Percentiles rank a stretch among this genome's conserved stretches.
Conservation (phyloP, 1,140 invertebrate species). For the Trichonephila inaurata region DNA sequence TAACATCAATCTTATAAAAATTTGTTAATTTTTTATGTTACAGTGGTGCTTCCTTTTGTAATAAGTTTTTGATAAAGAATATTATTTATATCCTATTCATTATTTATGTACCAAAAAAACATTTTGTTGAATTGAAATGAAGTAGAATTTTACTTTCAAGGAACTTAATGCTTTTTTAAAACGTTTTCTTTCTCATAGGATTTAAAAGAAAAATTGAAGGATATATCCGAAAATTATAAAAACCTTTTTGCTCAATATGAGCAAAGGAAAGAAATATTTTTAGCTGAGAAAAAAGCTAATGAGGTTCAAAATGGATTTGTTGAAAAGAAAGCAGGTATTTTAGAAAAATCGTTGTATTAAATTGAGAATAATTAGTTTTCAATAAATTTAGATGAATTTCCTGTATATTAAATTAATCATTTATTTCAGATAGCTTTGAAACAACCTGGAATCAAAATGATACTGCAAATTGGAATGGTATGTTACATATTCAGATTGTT, state of each 20-base stretch:
- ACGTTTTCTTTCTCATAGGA: conserved; percentile 80
- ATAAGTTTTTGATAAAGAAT: no score
- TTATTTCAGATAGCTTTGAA: conserved; percentile 32
- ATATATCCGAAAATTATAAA: conserved; percentile 84
- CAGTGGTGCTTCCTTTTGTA: no score
- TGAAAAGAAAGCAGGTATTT: conserved; percentile 49
- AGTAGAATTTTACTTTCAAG: background rate
- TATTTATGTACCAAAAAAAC: no score
- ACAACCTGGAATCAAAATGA: background rate
- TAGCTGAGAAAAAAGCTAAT: conserved; percentile 81
- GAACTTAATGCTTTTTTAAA: background rate
- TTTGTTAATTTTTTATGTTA: no score
- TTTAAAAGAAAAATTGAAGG: conserved; percentile 84
- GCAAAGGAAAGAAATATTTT: conserved; percentile 83
- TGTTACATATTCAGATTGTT: background rate
- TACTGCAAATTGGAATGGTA: conserved; percentile 43
- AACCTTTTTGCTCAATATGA: conserved; percentile 84
- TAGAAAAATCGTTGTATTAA: background rate
- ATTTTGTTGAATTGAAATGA: no score
- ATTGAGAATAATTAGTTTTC: no score
- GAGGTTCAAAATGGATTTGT: conserved; percentile 73
- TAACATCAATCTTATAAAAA: no score
- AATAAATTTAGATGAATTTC: no score
- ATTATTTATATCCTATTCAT: no score
- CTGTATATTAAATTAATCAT: background rate